These are phyloP conservation scores for Erebia ligea DNA, from an alignment of 2,888 invertebrate species.

Conservation along the genomic window DNA sequence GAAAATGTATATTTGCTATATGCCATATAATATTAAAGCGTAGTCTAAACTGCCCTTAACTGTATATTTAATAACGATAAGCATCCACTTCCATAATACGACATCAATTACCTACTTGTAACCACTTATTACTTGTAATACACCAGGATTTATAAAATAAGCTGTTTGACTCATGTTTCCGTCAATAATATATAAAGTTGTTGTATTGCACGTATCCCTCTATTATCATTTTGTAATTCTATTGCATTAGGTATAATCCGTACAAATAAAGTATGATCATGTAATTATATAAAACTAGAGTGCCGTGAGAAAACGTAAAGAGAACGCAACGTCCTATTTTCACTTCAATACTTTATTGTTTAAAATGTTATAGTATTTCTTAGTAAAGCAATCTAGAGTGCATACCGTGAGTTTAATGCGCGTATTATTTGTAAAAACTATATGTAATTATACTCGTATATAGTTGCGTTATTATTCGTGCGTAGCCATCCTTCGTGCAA, in stretches of 20 bases:
- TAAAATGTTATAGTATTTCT: slow-evolving; percentile 35
- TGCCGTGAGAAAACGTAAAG: slow-evolving; percentile 51
- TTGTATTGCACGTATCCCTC: slow-evolving; percentile 33
- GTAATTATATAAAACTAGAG: slow-evolving; percentile 23
- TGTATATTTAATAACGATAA: too few species aligned
- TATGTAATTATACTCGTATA: slow-evolving; percentile 16
- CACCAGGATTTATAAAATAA: background rate
- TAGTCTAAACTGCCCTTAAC: too few species aligned
- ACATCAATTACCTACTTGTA: slow-evolving; percentile 3
- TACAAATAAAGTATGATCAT: slow-evolving; percentile 51
- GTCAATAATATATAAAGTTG: slow-evolving; percentile 3
- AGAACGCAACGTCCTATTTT: slow-evolving; percentile 41
- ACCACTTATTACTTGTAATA: background rate
- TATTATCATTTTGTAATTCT: slow-evolving; percentile 38
- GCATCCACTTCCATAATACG: background rate
- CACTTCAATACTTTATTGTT: slow-evolving; percentile 43
- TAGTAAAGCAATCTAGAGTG: slow-evolving; percentile 28
- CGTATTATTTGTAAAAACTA: slow-evolving; percentile 25
- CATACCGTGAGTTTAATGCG: slow-evolving; percentile 34
- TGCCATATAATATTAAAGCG: too few species aligned
- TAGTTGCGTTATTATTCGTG: slow-evolving; percentile 9
- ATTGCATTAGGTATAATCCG: slow-evolving; percentile 47
- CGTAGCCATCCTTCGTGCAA: background rate
- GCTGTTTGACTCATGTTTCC: slow-evolving; percentile 19
- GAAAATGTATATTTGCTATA: too few species aligned